Evolutionary conservation across 2,113 vertebrate genomes (phyloP).

Genomic region (Thalassoma bifasciatum): DNA sequence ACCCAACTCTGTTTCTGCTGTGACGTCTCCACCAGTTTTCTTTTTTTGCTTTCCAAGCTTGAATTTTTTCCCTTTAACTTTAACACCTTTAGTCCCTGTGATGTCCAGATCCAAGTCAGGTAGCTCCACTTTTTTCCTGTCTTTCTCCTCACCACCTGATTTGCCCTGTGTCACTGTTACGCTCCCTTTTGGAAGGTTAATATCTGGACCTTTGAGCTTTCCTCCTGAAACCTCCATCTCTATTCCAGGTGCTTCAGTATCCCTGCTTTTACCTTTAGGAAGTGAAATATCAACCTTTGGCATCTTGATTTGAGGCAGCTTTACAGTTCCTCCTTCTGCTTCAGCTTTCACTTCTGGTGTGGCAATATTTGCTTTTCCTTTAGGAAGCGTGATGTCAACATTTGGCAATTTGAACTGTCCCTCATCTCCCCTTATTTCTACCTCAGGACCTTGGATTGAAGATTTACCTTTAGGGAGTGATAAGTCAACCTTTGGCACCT

Average conservation of each 20-base stretch:
- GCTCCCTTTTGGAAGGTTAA: conserved; percentile 65
- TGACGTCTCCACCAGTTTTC: conserved; percentile 58
- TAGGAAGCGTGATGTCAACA: conserved; percentile 69
- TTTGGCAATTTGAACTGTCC: conserved; percentile 63
- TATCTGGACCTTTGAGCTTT: conserved; percentile 65
- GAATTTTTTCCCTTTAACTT: conserved; percentile 79
- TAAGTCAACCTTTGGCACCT: conserved; percentile 73
- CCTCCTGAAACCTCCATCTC: conserved; percentile 64
- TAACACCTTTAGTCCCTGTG: conserved; percentile 56
- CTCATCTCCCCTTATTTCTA: conserved; percentile 8
- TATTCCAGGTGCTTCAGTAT: conserved; percentile 31
- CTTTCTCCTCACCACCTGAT: conserved; percentile 55
- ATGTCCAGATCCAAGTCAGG: conserved; percentile 64
- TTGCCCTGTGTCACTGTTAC: conserved; percentile 69
- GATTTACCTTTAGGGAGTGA: conserved; percentile 58
- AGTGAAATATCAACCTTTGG: conserved; percentile 75
- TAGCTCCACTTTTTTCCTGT: conserved; percentile 67
- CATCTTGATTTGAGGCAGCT: conserved; percentile 64
- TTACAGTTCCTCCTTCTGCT: conserved; percentile 46
- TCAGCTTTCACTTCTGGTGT: conserved; percentile 7
- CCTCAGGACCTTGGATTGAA: conserved; percentile 36
- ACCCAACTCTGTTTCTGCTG: conserved; percentile 41
- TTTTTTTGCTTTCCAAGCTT: conserved; percentile 79
- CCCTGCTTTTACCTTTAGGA: conserved; percentile 59
- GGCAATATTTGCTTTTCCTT: conserved; percentile 42